A percentile compares a stretch with the other conserved stretches of the same genome.
Conservation (phyloP, 2,888 invertebrate species). For the Marasmarcha lunaedactyla region DNA sequence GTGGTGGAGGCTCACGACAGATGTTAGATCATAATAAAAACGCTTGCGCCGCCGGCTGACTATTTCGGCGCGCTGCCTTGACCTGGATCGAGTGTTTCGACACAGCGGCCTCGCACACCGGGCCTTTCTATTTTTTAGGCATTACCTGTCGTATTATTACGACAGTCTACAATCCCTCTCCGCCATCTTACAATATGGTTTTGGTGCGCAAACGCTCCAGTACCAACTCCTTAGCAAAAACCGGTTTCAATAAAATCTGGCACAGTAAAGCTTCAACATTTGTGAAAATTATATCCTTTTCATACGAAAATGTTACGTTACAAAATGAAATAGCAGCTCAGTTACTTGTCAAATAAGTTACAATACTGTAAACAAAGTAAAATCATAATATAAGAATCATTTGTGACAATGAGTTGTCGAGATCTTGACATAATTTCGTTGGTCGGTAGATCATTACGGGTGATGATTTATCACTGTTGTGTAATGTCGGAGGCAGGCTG, state of each 20-base stretch:
- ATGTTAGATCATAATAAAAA: slow-evolving; percentile 69
- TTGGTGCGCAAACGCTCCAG: slow-evolving; percentile 39
- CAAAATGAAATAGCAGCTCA: no score
- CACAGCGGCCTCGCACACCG: slow-evolving; percentile 68
- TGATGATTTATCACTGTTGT: slow-evolving; percentile 62
- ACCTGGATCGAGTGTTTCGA: slow-evolving; percentile 67
- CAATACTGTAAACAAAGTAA: slow-evolving; percentile 2
- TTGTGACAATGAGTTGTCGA: slow-evolving; percentile 24
- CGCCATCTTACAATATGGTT: slow-evolving; percentile 56
- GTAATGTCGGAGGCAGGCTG: slow-evolving; percentile 34
- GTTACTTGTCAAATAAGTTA: not conserved
- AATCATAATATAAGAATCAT: slow-evolving; percentile 19
- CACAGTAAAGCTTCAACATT: slow-evolving; percentile 7
- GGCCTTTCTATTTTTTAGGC: slow-evolving; percentile 71
- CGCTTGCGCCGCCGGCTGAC: slow-evolving; percentile 61
- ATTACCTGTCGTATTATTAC: slow-evolving; percentile 70
- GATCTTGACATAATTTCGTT: slow-evolving; percentile 59
- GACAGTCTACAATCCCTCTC: slow-evolving; percentile 45
- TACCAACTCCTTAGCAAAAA: slow-evolving; percentile 26
- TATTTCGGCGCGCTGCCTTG: slow-evolving; percentile 69
- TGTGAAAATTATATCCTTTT: no score
- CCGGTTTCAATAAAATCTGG: slow-evolving; percentile 31
- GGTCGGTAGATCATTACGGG: slow-evolving; percentile 39
- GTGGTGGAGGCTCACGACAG: slow-evolving; percentile 36
- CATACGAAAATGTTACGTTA: no score